Evolutionary conservation across 1,140 invertebrate species (phyloP).

Genomic region (Liolophura sinensis): DNA sequence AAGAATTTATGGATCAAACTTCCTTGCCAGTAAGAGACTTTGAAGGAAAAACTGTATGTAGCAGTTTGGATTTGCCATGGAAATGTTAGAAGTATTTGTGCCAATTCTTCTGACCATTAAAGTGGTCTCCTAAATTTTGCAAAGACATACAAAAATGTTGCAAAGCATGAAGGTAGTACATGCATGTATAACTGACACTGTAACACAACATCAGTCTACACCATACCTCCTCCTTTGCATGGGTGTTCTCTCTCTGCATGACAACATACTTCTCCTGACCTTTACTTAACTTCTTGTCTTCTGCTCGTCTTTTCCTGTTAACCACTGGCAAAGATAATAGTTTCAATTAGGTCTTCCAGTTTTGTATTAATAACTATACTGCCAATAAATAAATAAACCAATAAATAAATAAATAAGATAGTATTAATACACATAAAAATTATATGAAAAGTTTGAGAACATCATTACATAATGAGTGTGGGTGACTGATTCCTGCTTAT

Average conservation of each 20-base stretch:
- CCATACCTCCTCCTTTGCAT: constrained; percentile 52
- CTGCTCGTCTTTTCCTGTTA: constrained; percentile 48
- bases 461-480: too few relatives aligned
- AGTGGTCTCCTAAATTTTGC: neutral
- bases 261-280: constrained; percentile 51
- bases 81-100: neutral
- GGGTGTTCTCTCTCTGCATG: constrained; percentile 45
- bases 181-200: too few relatives aligned
- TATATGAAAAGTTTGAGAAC: neutral
- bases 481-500: too few relatives aligned
- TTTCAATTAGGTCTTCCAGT: constrained; percentile 5
- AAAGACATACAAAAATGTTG: neutral
- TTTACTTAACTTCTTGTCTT: constrained; percentile 53
- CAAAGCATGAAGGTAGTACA: too few relatives aligned
- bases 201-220: neutral
- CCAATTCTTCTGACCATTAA: too few relatives aligned
- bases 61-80: neutral
- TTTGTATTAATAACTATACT: neutral
- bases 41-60: neutral
- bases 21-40: too few relatives aligned
- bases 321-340: constrained; percentile 40
- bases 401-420: too few relatives aligned
- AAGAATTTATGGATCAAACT: too few relatives aligned
- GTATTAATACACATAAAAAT: neutral
- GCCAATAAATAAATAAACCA: too few relatives aligned